phyloP scores from a whole-genome alignment of 2,888 invertebrate species.

The Ormia ochracea region DNA sequence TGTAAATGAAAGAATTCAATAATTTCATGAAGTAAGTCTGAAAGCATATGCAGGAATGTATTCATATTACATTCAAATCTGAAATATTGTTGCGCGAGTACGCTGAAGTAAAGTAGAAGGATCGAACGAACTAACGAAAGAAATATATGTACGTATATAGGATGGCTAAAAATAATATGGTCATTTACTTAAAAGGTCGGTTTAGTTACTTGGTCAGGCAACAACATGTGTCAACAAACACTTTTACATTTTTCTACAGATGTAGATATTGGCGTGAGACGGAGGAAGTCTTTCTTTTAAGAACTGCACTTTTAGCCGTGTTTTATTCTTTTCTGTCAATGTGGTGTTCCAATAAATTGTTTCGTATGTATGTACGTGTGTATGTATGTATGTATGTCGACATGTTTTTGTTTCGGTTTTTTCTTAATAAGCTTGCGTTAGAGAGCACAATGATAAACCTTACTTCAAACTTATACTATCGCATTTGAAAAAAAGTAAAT shows the following conservation, averaged over 20 bases:
- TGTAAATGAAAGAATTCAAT: conserved; percentile 3
- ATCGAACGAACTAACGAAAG: too few species aligned
- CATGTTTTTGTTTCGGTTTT: conserved; percentile 22
- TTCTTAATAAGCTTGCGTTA: conserved; percentile 40
- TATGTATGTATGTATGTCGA: neutral
- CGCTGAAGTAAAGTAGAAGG: too few species aligned
- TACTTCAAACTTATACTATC: conserved; percentile 45
- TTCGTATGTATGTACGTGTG: neutral
- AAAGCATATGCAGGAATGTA: neutral
- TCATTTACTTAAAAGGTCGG: too few species aligned
- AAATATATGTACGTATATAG: too few species aligned
- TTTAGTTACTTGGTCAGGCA: too few species aligned
- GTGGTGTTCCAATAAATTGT: conserved; percentile 5
- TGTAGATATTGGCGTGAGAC: neutral
- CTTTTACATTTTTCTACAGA: too few species aligned
- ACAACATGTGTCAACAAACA: too few species aligned
- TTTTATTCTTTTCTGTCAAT: conserved; percentile 26
- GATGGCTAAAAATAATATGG: too few species aligned
- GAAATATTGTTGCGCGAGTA: too few species aligned
- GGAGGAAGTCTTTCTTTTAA: conserved; percentile 5
- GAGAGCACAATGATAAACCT: conserved; percentile 32
- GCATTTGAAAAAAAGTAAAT: conserved; percentile 19
- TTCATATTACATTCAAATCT: neutral
- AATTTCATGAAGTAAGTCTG: neutral
- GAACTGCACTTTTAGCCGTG: conserved; percentile 28